Base-by-base conservation (phyloP, 2,888 invertebrate species). In the Drosophila koepferae region DNA sequence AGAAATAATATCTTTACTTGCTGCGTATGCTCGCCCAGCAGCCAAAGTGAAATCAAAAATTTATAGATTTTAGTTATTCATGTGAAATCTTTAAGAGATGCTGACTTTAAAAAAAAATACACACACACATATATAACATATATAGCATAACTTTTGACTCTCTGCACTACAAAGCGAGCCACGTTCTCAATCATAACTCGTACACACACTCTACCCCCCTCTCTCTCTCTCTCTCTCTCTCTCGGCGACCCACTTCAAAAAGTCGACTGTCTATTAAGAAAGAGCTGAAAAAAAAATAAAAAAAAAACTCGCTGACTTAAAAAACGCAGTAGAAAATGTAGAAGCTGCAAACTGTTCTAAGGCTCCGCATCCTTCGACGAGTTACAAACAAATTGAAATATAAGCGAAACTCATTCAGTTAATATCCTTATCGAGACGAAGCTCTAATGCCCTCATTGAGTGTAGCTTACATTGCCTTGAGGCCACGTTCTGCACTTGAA, bases 21-120 rank as follows among this genome's bases (percentile, higher is more conserved):
- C 61, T 71, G 61, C 61, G 49, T 55, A 8, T 16, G n/a, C 16
- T 14, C 38, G 51, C 65, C 46, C 67, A 67, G 61, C 43, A 74
- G 61, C 77, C 77, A 81, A 86, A 82, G 80, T 86, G 82, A 81
- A 86, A 86, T 86, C 77, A 86, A 87, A 86, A 85, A 86, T 87
- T 87, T 86, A 86, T 86, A 82, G 85, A 85, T 86, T 87, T 86
- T 87, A 86, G 87, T 86, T 87, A 86, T 86, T 85, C 82, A 86
- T 87, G 85, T 82, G 81, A 82, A 86, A 87, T 86, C 81, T 86
- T 86, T 87, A 86, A 87, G 82, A 77, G 82, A 75, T 66, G 71
- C 56, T 70, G 60, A 53, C 85, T 87, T 85, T 87, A 80, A 87
- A 79, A 53, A 54, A 7, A 23, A 14, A 31, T 12, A 14, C 44